These are phyloP conservation scores for Polydrusus cervinus DNA, from an alignment of 2,888 invertebrate species.

Conservation along the genomic window DNA sequence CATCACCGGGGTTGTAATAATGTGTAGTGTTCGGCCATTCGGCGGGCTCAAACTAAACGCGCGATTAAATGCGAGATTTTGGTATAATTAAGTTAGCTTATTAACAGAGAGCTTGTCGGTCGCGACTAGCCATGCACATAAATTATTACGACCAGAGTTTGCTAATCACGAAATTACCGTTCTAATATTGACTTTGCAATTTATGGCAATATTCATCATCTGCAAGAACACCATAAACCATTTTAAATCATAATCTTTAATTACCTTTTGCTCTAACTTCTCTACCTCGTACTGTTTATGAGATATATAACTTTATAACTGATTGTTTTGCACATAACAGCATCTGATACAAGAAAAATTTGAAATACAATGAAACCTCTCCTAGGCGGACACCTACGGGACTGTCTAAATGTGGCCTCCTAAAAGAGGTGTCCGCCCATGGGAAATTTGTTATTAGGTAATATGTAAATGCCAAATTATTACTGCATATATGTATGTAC, in stretches of 20 bases:
- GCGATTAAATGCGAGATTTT: conserved; percentile 64
- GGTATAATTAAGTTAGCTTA: conserved; percentile 64
- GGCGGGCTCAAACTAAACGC: conserved; percentile 60
- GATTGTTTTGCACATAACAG: conserved; percentile 9
- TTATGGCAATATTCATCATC: conserved; percentile 51
- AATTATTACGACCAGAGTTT: conserved; percentile 60
- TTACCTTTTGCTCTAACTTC: conserved; percentile 33
- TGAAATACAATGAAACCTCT: too few relatives aligned
- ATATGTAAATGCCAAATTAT: too few relatives aligned
- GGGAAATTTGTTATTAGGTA: too few relatives aligned
- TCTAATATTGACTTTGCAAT: conserved; percentile 51
- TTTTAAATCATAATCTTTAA: conserved; percentile 40
- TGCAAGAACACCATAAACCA: conserved; percentile 44
- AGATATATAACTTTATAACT: conserved; percentile 22
- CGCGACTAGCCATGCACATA: conserved; percentile 62
- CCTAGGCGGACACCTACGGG: too few relatives aligned
- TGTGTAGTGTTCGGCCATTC: conserved; percentile 56
- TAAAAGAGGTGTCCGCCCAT: too few relatives aligned
- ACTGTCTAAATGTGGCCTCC: too few relatives aligned
- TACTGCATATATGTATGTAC: too few relatives aligned
- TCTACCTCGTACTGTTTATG: conserved; percentile 27
- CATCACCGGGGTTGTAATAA: conserved; percentile 60
- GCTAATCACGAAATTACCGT: conserved; percentile 55
- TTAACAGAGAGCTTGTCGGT: conserved; percentile 62
- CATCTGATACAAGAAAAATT: neutral